phyloP scores from a whole-genome alignment of 2,113 vertebrate species.

The Tragelaphus buxtoni region DNA sequence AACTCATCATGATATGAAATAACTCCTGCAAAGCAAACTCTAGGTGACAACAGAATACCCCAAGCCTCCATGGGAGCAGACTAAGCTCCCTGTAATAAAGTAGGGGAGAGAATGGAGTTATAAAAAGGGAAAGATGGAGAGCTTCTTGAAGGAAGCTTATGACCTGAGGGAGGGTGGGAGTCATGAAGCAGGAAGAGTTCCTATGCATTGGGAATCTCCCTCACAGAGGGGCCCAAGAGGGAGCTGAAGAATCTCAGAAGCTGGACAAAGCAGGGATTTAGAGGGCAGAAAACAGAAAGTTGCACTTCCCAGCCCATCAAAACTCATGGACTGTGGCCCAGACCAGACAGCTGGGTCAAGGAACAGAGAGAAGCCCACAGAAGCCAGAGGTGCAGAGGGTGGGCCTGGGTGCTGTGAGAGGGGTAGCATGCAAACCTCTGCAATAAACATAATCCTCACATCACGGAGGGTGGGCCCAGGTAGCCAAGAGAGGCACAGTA shows the following conservation, averaged over 20 bases:
- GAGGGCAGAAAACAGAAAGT: background rate
- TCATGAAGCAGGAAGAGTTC: background rate
- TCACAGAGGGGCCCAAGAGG: background rate
- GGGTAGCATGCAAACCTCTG: background rate
- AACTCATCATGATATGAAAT: background rate
- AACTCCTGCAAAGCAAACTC: background rate
- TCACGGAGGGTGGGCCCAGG: background rate
- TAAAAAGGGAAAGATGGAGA: background rate
- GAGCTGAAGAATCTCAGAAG: background rate
- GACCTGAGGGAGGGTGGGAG: background rate
- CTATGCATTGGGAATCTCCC: background rate
- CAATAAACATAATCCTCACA: background rate
- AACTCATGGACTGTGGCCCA: background rate
- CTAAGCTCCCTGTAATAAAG: background rate
- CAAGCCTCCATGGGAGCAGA: background rate
- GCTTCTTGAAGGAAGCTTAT: background rate
- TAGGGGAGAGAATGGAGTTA: background rate
- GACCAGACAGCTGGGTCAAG: background rate
- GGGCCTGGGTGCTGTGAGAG: background rate
- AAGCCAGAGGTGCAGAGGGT: background rate
- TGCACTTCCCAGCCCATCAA: background rate
- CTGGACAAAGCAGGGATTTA: background rate
- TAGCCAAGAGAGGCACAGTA: background rate
- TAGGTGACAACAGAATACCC: background rate
- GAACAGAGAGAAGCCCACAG: background rate